Evolutionary conservation across 2,113 vertebrate genomes (phyloP).

Genomic region (Mustelus asterias): DNA sequence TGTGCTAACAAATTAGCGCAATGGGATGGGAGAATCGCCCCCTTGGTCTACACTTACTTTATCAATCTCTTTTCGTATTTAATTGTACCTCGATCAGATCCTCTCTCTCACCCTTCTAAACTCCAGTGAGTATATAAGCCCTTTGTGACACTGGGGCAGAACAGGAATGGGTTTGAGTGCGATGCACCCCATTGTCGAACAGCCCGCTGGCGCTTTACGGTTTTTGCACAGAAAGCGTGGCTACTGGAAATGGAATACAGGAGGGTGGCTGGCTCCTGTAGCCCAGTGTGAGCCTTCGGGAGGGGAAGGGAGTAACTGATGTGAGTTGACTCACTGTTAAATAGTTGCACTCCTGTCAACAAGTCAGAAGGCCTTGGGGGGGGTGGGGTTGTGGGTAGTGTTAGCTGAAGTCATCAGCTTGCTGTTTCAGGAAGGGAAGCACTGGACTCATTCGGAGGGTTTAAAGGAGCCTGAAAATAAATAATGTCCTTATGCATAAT

Average conservation of each 20-base stretch:
- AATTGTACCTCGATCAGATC: too few relatives aligned
- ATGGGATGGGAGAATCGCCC: too few relatives aligned
- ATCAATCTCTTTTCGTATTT: too few relatives aligned
- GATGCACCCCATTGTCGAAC: not conserved
- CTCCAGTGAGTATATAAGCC: too few relatives aligned
- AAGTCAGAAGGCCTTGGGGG: not conserved
- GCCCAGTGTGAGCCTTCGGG: not conserved
- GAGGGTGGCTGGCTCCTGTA: not conserved
- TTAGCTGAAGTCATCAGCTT: not conserved
- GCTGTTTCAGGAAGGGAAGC: not conserved
- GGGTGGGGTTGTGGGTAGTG: not conserved
- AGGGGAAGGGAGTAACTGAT: not conserved
- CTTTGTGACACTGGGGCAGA: not conserved
- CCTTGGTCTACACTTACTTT: too few relatives aligned
- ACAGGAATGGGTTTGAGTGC: not conserved
- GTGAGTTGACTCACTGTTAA: not conserved
- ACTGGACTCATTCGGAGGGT: not conserved
- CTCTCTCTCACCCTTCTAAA: too few relatives aligned
- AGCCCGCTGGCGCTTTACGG: not conserved
- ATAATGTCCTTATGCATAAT: not conserved
- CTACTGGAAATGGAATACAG: not conserved
- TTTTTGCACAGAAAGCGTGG: not conserved
- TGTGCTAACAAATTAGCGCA: too few relatives aligned
- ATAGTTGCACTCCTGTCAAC: not conserved
- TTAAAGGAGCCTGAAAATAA: not conserved